A percentile compares a stretch with the other conserved stretches of the same genome.
Evolutionary conservation across 2,113 vertebrate genomes (phyloP).

Genomic region (Polypterus senegalus): DNA sequence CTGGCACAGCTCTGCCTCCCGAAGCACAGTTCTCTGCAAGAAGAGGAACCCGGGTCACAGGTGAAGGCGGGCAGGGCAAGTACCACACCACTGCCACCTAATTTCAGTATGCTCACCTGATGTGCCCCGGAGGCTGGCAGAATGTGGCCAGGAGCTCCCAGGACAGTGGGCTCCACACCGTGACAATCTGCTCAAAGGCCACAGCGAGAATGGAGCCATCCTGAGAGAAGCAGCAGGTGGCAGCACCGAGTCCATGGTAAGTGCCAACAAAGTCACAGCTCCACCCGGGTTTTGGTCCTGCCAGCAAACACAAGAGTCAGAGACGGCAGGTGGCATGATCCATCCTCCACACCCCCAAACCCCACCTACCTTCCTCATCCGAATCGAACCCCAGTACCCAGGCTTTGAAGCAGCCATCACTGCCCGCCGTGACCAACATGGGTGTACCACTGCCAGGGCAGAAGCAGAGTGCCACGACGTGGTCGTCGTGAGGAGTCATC

Average conservation of each 20-base stretch:
- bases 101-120: constrained; percentile 49
- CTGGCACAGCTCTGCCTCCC: constrained; percentile 77
- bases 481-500: constrained; percentile 64
- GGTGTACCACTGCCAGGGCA: constrained; percentile 39
- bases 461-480: constrained; percentile 74
- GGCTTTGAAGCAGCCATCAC: constrained; percentile 80
- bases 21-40: constrained; percentile 76
- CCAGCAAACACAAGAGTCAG: too few species aligned
- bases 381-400: constrained; percentile 62
- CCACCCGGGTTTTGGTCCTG: constrained; percentile 42
- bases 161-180: constrained; percentile 71
- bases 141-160: constrained; percentile 86
- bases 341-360: too few species aligned
- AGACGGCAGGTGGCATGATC: too few species aligned
- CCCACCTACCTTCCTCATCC: constrained; percentile 47
- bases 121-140: constrained; percentile 76
- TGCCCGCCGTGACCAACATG: constrained; percentile 67
- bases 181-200: constrained; percentile 74
- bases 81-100: too few species aligned
- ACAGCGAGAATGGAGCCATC: constrained; percentile 85
- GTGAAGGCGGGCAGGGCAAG: neutral
- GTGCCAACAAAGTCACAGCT: constrained; percentile 84
- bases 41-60: constrained; percentile 10
- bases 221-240: constrained; percentile 77
- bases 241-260: constrained; percentile 72